phyloP scores from a whole-genome alignment of 2,113 vertebrate genomes.

The Sceloporus tristichus region DNA sequence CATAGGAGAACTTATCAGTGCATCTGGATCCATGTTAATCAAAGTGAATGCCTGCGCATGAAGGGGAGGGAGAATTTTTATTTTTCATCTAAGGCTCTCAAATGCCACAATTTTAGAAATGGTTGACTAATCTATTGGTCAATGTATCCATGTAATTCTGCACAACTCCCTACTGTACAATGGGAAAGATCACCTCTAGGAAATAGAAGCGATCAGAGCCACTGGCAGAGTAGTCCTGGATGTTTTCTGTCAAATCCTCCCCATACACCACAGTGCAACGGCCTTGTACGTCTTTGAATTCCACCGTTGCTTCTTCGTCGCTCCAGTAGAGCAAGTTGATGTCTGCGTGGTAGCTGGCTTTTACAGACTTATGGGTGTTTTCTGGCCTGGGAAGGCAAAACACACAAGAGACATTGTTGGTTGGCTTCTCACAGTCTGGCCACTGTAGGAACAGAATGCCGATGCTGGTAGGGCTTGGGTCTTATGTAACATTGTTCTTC shows the following conservation, averaged over 20 bases:
- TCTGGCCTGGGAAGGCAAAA: slow-evolving; percentile 82
- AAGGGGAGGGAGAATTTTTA: background rate
- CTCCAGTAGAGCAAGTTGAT: slow-evolving; percentile 98
- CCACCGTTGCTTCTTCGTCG: slow-evolving; percentile 89
- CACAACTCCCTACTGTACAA: background rate
- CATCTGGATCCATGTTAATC: background rate
- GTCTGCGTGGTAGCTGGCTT: slow-evolving; percentile 91
- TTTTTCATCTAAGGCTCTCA: background rate
- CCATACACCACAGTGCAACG: slow-evolving; percentile 90
- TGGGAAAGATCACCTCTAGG: slow-evolving; percentile 83
- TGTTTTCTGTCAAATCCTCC: slow-evolving; percentile 86
- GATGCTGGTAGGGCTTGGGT: too few species aligned
- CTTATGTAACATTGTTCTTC: too few species aligned
- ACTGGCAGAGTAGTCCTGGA: slow-evolving; percentile 86
- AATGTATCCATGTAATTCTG: background rate
- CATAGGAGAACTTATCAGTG: background rate
- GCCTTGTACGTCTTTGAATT: slow-evolving; percentile 86
- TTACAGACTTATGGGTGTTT: slow-evolving; percentile 92
- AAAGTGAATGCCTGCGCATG: too few species aligned
- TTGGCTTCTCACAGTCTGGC: background rate
- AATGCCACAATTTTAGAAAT: background rate
- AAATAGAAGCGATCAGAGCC: slow-evolving; percentile 94
- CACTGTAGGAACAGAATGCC: too few species aligned
- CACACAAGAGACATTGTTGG: background rate
- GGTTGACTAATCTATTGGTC: background rate